phyloP scores from a whole-genome alignment of 2,113 vertebrate genomes.

The Tiliqua scincoides region DNA sequence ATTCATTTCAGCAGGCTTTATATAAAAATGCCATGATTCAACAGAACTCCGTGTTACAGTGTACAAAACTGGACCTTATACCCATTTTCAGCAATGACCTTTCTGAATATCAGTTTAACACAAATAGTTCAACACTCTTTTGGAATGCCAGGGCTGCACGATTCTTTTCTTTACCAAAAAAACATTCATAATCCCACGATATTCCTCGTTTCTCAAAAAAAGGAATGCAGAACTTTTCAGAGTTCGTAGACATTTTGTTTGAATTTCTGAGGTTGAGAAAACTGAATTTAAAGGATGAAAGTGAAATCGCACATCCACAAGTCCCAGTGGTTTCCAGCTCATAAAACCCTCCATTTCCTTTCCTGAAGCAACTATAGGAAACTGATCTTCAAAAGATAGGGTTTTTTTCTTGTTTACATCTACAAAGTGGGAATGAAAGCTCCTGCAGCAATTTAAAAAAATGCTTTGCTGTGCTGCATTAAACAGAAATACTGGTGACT shows the following conservation, averaged over 20 bases:
- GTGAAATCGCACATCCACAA: neutral
- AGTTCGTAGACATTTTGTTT: conserved; percentile 10
- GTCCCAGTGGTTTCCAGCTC: conserved; percentile 4
- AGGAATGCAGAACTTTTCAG: conserved; percentile 3
- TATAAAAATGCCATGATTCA: neutral
- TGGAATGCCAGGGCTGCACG: neutral
- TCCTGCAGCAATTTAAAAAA: conserved; percentile 16
- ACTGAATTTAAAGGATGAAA: conserved; percentile 6
- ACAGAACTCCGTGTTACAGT: neutral
- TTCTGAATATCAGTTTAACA: neutral
- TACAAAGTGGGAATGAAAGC: conserved; percentile 8
- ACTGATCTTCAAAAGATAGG: conserved; percentile 35
- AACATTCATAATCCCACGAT: neutral
- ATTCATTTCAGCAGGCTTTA: neutral
- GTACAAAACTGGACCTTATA: neutral
- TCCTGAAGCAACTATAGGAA: conserved; percentile 39
- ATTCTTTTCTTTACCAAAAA: neutral
- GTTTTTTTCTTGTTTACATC: conserved; percentile 21
- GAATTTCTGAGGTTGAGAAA: conserved; percentile 36
- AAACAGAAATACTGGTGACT: conserved; percentile 6
- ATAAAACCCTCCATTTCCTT: conserved; percentile 29
- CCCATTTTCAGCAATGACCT: fast-evolving
- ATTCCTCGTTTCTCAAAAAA: neutral
- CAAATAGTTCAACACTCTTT: neutral
- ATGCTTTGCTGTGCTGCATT: conserved; percentile 10